These are phyloP conservation scores for Pteronotus mesoamericanus DNA, from an alignment of 2,797 vertebrate species.

Conservation along the genomic window DNA sequence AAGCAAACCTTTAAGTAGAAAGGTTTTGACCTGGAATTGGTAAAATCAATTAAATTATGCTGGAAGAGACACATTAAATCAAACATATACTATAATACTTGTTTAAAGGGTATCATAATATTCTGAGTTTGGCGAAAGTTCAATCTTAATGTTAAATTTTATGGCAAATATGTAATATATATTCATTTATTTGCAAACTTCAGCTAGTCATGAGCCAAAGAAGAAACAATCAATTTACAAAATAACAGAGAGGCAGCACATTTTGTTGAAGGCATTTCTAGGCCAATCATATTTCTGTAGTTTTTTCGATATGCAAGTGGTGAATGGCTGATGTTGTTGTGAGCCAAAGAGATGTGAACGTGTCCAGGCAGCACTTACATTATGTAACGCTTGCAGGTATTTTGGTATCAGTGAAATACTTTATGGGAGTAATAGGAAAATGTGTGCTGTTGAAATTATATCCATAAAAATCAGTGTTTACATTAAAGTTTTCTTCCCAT, in stretches of 20 bases:
- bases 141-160: conserved; percentile 39
- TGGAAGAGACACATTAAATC: background rate
- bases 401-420: conserved; percentile 42
- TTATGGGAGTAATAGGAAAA: conserved; percentile 26
- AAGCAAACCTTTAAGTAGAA: background rate
- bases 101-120: conserved; percentile 29
- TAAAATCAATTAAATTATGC: conserved; percentile 10
- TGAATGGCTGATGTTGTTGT: conserved; percentile 27
- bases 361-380: background rate
- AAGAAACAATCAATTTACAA: conserved; percentile 8
- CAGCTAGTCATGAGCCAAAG: background rate
- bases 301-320: background rate
- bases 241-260: background rate
- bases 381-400: conserved; percentile 39
- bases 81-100: background rate
- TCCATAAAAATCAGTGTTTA: conserved; percentile 38
- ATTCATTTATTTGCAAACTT: background rate
- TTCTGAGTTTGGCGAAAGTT: conserved; percentile 35
- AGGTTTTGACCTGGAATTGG: conserved; percentile 34
- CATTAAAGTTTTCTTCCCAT: background rate
- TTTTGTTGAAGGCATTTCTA: background rate
- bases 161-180: background rate
- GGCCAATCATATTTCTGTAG: background rate
- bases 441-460: conserved; percentile 1
- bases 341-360: background rate